Conservation (phyloP, 2,888 invertebrate genomes). For the Dasypogon diadema region DNA sequence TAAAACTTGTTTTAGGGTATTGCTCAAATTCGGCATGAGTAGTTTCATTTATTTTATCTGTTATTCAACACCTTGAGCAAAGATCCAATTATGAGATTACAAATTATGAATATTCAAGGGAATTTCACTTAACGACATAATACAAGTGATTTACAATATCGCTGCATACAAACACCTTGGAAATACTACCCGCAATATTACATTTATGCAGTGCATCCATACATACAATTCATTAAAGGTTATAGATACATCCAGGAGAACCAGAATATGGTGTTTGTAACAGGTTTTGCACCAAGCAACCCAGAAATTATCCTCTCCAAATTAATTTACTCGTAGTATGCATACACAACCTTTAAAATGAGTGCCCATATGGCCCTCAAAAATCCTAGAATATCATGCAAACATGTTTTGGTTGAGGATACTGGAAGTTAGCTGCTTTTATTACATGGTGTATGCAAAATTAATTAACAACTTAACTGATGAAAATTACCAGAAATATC, state of each 20-base stretch:
- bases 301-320: conserved; percentile 11
- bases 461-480: conserved; percentile 40
- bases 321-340: conserved; percentile 24
- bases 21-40: too few relatives aligned
- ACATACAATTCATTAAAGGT: too few relatives aligned
- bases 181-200: too few relatives aligned
- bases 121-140: background rate
- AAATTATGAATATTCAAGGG: conserved; percentile 32
- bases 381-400: background rate
- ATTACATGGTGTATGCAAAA: conserved; percentile 22
- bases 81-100: conserved; percentile 37
- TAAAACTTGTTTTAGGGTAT: too few relatives aligned
- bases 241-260: too few relatives aligned
- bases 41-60: too few relatives aligned
- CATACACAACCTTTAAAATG: background rate
- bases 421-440: background rate
- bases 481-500: conserved; percentile 92
- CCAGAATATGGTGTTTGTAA: background rate
- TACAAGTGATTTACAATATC: too few relatives aligned
- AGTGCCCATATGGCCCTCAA: too few relatives aligned
- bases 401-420: background rate
- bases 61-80: too few relatives aligned
- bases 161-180: too few relatives aligned
- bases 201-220: too few relatives aligned
- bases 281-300: background rate